These are phyloP conservation scores for Rostratula benghalensis DNA, from an alignment of 2,113 vertebrate species.

Conservation along the genomic window DNA sequence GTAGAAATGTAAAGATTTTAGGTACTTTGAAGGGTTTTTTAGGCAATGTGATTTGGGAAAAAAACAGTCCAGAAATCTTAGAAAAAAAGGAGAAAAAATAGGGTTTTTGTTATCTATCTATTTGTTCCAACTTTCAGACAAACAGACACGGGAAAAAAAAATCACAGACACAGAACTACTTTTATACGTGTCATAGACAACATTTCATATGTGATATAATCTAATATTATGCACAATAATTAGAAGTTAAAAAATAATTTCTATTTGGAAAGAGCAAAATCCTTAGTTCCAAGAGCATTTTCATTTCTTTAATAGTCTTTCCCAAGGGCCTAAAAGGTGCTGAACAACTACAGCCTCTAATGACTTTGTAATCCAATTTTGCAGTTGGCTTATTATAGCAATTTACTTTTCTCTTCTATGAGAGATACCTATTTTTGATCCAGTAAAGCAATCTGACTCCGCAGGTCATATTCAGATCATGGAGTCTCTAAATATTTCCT, in stretches of 20 bases:
- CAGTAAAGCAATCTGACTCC: not conserved
- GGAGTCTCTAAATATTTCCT: not conserved
- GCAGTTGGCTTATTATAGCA: constrained; percentile 28
- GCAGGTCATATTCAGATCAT: not conserved
- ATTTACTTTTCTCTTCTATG: not conserved
- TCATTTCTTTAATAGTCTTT: constrained; percentile 12
- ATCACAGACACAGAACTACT: not conserved
- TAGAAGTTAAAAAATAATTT: not conserved
- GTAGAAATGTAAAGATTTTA: not conserved
- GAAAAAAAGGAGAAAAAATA: not conserved
- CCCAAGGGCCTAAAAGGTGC: constrained; percentile 4
- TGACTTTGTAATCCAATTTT: constrained; percentile 32
- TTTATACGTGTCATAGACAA: not conserved
- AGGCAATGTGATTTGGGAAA: not conserved
- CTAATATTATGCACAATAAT: not conserved
- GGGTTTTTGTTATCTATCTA: not conserved
- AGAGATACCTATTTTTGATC: not conserved
- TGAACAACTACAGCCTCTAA: not conserved
- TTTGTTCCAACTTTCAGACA: not conserved
- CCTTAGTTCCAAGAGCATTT: not conserved
- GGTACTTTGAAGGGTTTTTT: not conserved
- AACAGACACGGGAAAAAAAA: fast-evolving
- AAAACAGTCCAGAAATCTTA: not conserved
- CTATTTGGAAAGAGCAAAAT: not conserved
- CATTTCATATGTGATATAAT: not conserved